Base-by-base conservation (phyloP, 2,888 invertebrate species). In the Adineta ricciae region DNA sequence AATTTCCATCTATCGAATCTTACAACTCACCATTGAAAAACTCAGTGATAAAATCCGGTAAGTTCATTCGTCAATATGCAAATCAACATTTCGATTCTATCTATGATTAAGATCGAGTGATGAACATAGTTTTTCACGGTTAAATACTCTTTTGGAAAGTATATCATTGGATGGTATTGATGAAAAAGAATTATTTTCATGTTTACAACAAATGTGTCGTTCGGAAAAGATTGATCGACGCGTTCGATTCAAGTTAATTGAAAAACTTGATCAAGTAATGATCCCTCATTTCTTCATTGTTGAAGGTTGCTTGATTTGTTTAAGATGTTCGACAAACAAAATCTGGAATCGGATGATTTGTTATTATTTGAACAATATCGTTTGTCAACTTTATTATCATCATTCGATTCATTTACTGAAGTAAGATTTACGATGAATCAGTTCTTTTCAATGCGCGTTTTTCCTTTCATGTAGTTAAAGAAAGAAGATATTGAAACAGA, bases 281-380 rank as follows among this genome's bases (percentile, higher is more conserved):
- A 2, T 24, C 3, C 9, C 27, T 21, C 27, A 21, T 1, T 38
- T 73, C 32, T 7, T 73, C 46, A 46, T 46, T 46, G 46, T 46
- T 8, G 5, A 8, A 8, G 11, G 46, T 46, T 46, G 8, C 5
- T 8, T 46, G 46, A 46, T 46, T 38, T 41, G 3, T 41, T n/a
- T 78, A 41, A 78, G 78, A 41, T 78, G 41, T 78, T 78, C 9
- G 78, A 78, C 41, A 78, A 78, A 41, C 41, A 41, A 24, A 19
- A 9, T n/a, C 19, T 78, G 9, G 41, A 41, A 41, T 78, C 41
- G 24, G 78, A 78, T 78, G 78, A 78, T 78, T n/a, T 78, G 9
- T n/a, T 78, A 36, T 2, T 78, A 41, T 78, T 78, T 41, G 78
- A 78, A 41, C 78, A 78, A 78, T 78, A 78, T 41, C 78, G 78